Percentiles rank a stretch among this genome's conserved stretches.
Evolutionary conservation across 2,797 vertebrate genomes (phyloP).

Genomic region (Valencia hispanica): DNA sequence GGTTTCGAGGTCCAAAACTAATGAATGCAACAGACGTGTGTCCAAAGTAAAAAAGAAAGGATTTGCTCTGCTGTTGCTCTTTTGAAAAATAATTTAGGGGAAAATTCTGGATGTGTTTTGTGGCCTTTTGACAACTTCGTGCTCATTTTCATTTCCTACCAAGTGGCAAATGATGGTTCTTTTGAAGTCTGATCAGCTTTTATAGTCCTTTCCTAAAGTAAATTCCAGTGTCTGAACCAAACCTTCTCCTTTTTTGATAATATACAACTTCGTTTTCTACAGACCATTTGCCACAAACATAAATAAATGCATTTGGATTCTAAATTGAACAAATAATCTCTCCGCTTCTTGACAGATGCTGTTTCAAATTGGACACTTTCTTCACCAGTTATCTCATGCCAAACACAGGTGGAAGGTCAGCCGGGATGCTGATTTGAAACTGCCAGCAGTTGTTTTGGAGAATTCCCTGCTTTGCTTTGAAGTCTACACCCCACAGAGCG

Average conservation of each 20-base stretch:
- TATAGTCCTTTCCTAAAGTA: conserved; percentile 54
- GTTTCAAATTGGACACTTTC: conserved; percentile 57
- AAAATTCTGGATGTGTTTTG: conserved; percentile 82
- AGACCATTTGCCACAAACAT: conserved; percentile 6
- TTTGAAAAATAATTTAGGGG: conserved; percentile 79
- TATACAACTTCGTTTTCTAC: background rate
- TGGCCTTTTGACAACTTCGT: conserved; percentile 84
- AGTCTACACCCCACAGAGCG: conserved; percentile 85
- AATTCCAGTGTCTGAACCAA: conserved; percentile 13
- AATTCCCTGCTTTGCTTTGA: conserved; percentile 88
- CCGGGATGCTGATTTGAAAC: conserved; percentile 84
- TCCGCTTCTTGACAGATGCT: conserved; percentile 6
- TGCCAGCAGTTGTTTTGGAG: conserved; percentile 84
- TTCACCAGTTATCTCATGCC: conserved; percentile 47
- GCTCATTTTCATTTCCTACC: conserved; percentile 93
- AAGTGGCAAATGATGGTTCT: conserved; percentile 84
- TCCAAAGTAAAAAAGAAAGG: conserved; percentile 27
- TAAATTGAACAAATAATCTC: conserved; percentile 3
- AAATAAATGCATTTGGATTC: background rate
- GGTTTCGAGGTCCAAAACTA: conserved; percentile 58
- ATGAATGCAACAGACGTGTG: conserved; percentile 66
- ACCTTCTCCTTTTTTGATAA: background rate
- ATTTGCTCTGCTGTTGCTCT: conserved; percentile 69
- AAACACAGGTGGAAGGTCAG: conserved; percentile 76
- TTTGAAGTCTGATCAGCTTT: conserved; percentile 79